Conservation (phyloP, 2,797 vertebrate genomes). For the Schizopygopsis pylzovi region DNA sequence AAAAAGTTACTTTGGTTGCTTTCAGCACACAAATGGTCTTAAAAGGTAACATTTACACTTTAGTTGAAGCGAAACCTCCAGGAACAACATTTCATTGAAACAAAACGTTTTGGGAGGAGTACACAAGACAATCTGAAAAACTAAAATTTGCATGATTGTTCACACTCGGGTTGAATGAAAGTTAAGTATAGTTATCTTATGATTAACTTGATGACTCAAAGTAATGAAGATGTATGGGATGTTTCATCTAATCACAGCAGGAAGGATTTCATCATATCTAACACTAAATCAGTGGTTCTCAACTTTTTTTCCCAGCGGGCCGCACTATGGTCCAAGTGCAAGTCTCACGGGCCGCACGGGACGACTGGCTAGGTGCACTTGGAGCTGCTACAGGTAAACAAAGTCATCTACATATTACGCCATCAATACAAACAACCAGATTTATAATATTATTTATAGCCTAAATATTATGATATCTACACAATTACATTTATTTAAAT, state of each 20-base stretch:
- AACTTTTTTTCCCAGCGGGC: too few species aligned
- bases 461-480: too few species aligned
- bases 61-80: neutral
- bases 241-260: constrained; percentile 10
- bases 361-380: too few species aligned
- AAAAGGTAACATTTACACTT: neutral
- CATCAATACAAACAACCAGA: too few species aligned
- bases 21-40: neutral
- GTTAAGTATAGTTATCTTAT: neutral
- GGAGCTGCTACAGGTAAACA: too few species aligned
- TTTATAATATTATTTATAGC: too few species aligned
- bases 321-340: too few species aligned
- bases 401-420: too few species aligned
- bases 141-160: neutral
- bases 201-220: neutral
- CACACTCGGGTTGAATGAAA: constrained; percentile 10
- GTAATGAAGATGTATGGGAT: neutral
- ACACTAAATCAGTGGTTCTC: neutral
- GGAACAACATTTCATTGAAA: constrained; percentile 6
- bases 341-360: too few species aligned
- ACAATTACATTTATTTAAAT: too few species aligned
- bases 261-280: neutral
- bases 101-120: neutral
- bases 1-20: neutral
- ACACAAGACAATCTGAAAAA: neutral